Base-by-base conservation (phyloP, 2,113 vertebrate genomes). In the Cyrtonyx montezumae region DNA sequence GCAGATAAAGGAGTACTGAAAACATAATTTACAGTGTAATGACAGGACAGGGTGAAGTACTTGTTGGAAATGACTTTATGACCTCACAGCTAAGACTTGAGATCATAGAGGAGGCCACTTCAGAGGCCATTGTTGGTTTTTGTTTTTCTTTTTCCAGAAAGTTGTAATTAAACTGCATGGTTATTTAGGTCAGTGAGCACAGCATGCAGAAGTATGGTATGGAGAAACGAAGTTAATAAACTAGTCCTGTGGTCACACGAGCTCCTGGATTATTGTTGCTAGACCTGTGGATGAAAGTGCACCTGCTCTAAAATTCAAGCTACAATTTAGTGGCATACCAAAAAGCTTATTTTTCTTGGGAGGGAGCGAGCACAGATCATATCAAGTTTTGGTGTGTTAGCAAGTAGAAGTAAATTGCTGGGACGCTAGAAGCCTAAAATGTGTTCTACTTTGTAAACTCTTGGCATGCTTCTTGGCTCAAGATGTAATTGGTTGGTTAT, bases 181-280 rank as follows among this genome's bases (percentile, higher is more conserved):
- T 91, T n/a, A 69, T 84, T 81, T 74, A 89, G 84, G 81, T 93
- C 92, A 76, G 22, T 79, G 75, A 93, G 75, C 67, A 49, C 34
- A 59, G 42, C 69, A 59, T 17, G 63, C 28, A 36, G 45, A 76
- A 62, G 5, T 40, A 42, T 18, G 81, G 58, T 45, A 19, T 58
- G 18, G 46, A 73, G 70, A 85, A 93, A 55, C 58, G 71, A 67
- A 15, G 25, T n/a, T 49, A 88, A 16, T 91, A 53, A 93, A 13
- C 46, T 49, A 21, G 28, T 65, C 28, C 30, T 81, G 61, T 84
- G 58, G 53, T 67, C 37, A 42, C 42, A 63, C 6, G 9, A 42
- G 20, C 59, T 59, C 71, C 32, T 77, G 51, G 70, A 10, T 82
- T 48, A 36, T 2, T 79, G 22, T 61, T 37, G 42, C 34, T 73